Conservation (phyloP, 2,113 vertebrate species). For the Ptychochromis oligacanthus region DNA sequence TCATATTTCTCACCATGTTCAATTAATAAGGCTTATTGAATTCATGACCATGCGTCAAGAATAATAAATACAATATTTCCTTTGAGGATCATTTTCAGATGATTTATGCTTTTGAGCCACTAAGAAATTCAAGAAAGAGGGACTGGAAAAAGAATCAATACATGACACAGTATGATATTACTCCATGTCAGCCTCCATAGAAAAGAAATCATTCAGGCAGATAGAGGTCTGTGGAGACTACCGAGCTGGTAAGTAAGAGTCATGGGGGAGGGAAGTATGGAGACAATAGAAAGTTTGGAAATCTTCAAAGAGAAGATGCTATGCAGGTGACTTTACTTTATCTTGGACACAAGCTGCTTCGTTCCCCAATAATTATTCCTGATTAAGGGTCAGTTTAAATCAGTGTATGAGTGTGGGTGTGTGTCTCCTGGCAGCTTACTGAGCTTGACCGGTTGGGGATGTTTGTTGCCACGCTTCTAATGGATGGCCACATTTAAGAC, state of each 20-base stretch:
- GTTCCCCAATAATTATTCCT: conserved; percentile 58
- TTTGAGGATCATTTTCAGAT: conserved; percentile 74
- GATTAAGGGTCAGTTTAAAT: conserved; percentile 66
- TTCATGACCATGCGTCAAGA: conserved; percentile 78
- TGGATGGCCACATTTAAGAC: conserved; percentile 75
- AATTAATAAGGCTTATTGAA: conserved; percentile 81
- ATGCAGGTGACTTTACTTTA: conserved; percentile 34
- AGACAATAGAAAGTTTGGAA: conserved; percentile 24
- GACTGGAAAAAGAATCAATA: conserved; percentile 74
- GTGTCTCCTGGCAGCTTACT: conserved; percentile 23
- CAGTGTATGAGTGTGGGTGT: background rate
- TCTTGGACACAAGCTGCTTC: conserved; percentile 45
- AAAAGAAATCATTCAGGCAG: conserved; percentile 78
- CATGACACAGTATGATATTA: conserved; percentile 75
- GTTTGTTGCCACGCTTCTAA: conserved; percentile 68
- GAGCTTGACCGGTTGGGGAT: conserved; percentile 48
- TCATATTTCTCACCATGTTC: conserved; percentile 78
- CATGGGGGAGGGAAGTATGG: conserved; percentile 13
- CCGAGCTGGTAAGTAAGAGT: conserved; percentile 45
- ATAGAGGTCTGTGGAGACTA: conserved; percentile 59
- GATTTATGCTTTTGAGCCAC: conserved; percentile 75
- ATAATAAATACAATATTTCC: conserved; percentile 81
- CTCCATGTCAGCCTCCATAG: conserved; percentile 70
- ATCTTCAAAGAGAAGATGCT: conserved; percentile 22
- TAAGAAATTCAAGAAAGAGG: conserved; percentile 71